Evolutionary conservation across 2,797 vertebrate species (phyloP).

Genomic region (Sebastes nivosus): DNA sequence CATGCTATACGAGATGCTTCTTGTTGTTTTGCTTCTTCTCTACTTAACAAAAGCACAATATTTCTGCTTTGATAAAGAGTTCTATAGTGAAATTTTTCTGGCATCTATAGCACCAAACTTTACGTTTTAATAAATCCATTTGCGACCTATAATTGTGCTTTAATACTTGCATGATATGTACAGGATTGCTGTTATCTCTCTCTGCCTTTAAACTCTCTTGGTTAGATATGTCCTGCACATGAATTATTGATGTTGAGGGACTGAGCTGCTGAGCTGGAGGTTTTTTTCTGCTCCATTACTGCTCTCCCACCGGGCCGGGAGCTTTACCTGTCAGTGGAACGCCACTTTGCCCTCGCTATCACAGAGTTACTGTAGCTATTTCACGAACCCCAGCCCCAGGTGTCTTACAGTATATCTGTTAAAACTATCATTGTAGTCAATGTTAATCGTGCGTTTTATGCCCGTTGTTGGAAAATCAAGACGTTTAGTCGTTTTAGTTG

Average conservation of each 20-base stretch:
- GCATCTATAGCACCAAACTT: background rate
- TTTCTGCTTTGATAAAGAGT: background rate
- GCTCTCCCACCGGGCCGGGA: constrained; percentile 22
- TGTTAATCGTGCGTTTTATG: no score
- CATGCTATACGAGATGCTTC: background rate
- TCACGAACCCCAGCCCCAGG: background rate
- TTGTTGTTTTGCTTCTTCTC: background rate
- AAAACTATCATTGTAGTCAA: background rate
- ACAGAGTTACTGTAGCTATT: background rate
- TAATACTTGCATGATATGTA: background rate
- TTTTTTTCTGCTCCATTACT: constrained; percentile 68
- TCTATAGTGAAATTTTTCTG: background rate
- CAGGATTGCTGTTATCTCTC: background rate
- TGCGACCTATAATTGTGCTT: background rate
- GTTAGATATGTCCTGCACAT: constrained; percentile 32
- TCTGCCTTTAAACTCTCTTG: constrained; percentile 23
- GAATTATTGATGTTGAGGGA: constrained; percentile 73
- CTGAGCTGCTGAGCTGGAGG: constrained; percentile 42
- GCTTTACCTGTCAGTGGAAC: constrained; percentile 27
- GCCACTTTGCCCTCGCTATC: background rate
- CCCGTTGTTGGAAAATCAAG: no score
- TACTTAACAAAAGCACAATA: background rate
- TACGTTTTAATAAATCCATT: background rate
- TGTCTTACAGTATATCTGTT: background rate
- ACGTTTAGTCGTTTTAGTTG: no score